Evolutionary conservation across 1,140 invertebrate species (phyloP).

Genomic region (Sogatella furcifera): DNA sequence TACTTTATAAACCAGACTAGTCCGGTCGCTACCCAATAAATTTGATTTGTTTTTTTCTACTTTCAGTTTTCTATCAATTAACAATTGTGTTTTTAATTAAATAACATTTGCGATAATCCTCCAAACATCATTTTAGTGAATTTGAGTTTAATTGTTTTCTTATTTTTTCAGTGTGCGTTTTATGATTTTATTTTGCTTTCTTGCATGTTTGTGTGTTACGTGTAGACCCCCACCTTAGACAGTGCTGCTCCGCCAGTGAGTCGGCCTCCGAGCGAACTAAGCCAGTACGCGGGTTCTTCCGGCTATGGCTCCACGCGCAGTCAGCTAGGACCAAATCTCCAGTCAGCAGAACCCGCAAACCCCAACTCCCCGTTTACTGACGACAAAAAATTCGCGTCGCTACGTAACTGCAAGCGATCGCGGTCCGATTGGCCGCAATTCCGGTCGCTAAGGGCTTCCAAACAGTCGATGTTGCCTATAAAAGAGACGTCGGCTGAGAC

Average conservation of each 20-base stretch:
- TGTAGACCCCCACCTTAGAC: conserved; percentile 2
- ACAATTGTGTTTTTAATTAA: no score
- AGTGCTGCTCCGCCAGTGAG: conserved; percentile 13
- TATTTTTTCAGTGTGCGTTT: conserved; percentile 13
- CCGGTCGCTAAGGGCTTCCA: conserved; percentile 16
- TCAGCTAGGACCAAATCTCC: conserved; percentile 37
- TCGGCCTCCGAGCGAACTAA: conserved; percentile 37
- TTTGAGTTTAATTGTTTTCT: background rate
- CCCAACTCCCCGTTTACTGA: conserved; percentile 28
- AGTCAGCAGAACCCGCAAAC: conserved; percentile 21
- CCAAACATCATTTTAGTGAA: no score
- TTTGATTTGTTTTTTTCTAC: no score
- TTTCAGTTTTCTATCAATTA: no score
- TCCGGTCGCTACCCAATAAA: no score
- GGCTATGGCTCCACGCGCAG: conserved; percentile 49
- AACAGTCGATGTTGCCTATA: conserved; percentile 36
- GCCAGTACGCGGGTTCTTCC: conserved; percentile 36
- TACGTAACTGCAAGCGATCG: conserved; percentile 28
- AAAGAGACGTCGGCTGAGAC: conserved; percentile 33
- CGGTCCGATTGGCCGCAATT: conserved; percentile 22
- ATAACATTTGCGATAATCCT: no score
- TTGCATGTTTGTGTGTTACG: conserved; percentile 15
- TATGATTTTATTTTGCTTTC: conserved; percentile 19
- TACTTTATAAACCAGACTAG: no score
- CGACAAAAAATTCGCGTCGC: conserved; percentile 34